These are phyloP conservation scores for Lepilemur ruficaudatus DNA, from an alignment of 2,797 vertebrate genomes.

Conservation along the genomic window DNA sequence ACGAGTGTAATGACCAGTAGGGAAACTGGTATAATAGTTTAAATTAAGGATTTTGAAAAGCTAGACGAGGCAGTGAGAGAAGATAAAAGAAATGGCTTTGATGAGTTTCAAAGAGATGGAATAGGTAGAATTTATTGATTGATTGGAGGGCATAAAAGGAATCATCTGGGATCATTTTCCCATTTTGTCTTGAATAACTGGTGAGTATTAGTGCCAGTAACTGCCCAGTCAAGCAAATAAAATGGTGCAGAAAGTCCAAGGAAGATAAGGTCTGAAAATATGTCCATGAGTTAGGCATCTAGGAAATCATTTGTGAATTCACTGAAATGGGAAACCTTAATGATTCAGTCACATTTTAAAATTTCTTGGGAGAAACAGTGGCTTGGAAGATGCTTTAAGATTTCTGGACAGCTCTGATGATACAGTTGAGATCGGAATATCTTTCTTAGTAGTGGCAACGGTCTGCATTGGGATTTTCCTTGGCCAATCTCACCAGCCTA, in stretches of 20 bases:
- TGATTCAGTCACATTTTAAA: background rate
- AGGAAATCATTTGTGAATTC: background rate
- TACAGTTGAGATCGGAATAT: background rate
- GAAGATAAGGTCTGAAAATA: background rate
- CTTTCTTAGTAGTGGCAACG: background rate
- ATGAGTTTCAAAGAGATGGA: background rate
- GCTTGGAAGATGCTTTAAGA: background rate
- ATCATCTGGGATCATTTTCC: background rate
- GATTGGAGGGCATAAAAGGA: background rate
- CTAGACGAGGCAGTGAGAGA: background rate
- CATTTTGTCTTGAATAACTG: background rate
- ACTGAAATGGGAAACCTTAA: background rate
- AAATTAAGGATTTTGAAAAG: background rate
- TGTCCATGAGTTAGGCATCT: background rate
- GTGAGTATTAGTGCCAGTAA: background rate
- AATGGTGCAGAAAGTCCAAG: background rate
- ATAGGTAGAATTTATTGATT: background rate
- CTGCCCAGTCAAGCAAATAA: background rate
- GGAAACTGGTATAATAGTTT: background rate
- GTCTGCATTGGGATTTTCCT: background rate
- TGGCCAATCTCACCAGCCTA: background rate
- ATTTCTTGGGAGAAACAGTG: background rate
- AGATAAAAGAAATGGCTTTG: background rate
- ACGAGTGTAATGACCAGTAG: background rate
- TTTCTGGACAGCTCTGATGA: background rate